A percentile compares a stretch with the other conserved stretches of the same genome.
Conservation (phyloP, 2,797 vertebrate species). For the Choloepus didactylus region DNA sequence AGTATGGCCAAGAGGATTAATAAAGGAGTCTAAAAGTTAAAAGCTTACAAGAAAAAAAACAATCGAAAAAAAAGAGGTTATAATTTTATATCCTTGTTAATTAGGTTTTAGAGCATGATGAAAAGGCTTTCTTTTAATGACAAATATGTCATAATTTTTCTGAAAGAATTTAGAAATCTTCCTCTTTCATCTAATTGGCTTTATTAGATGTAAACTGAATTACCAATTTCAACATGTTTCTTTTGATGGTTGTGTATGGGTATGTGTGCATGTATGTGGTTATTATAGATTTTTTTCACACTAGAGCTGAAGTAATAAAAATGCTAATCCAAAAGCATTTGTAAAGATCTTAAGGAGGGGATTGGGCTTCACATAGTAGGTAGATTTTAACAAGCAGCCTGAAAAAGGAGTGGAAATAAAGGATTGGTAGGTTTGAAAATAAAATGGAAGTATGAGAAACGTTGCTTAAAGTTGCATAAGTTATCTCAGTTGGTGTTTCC, state of each 20-base stretch:
- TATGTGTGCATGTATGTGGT: neutral
- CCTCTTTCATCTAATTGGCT: neutral
- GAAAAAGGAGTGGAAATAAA: neutral
- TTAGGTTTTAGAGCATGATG: neutral
- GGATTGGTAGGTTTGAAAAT: neutral
- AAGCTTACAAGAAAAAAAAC: neutral
- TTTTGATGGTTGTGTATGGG: neutral
- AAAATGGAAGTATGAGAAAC: neutral
- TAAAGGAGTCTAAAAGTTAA: conserved; percentile 14
- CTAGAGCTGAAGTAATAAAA: neutral
- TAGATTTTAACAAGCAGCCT: neutral
- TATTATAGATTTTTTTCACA: neutral
- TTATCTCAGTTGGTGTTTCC: neutral
- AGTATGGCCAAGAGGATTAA: conserved; percentile 14
- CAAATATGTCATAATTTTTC: neutral
- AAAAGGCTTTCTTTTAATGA: neutral
- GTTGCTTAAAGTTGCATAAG: neutral
- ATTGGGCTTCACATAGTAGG: neutral
- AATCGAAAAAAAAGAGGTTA: neutral
- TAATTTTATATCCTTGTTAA: neutral
- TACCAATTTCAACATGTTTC: neutral
- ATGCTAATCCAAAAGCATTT: neutral
- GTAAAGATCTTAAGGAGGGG: fast-evolving
- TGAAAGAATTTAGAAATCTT: neutral
- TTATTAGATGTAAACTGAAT: neutral